phyloP scores from a whole-genome alignment of 2,888 invertebrate species.

The Ophion costatus region DNA sequence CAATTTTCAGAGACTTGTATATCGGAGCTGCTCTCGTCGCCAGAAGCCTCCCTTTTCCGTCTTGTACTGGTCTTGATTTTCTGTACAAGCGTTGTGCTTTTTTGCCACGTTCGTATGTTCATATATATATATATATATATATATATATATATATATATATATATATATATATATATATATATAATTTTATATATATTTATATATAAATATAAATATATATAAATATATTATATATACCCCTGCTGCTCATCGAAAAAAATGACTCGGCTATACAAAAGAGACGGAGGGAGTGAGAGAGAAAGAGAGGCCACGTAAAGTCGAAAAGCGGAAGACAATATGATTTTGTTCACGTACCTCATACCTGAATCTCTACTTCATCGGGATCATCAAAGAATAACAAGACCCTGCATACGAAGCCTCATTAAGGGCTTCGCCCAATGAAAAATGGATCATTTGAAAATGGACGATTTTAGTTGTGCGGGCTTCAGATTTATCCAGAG shows the following conservation, averaged over 20 bases:
- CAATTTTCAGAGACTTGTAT: slow-evolving; percentile 62
- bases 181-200: slow-evolving; percentile 17
- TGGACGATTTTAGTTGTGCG: slow-evolving; percentile 3
- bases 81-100: slow-evolving; percentile 17
- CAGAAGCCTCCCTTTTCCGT: slow-evolving; percentile 45
- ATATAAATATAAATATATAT: slow-evolving; percentile 6
- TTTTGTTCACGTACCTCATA: slow-evolving; percentile 23
- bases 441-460: slow-evolving; percentile 36
- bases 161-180: not conserved
- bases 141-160: slow-evolving; percentile 18
- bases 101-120: not conserved
- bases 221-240: slow-evolving; percentile 1
- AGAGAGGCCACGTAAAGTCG: slow-evolving; percentile 46
- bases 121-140: slow-evolving; percentile 11
- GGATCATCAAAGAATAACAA: not conserved
- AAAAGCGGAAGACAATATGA: slow-evolving; percentile 56
- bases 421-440: slow-evolving; percentile 15
- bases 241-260: slow-evolving; percentile 52
- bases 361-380: not conserved
- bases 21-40: slow-evolving; percentile 42
- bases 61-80: slow-evolving; percentile 34
- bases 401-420: not conserved
- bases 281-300: not conserved
- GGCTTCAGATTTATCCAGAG: not conserved
- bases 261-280: not conserved